Evolutionary conservation across 2,888 invertebrate species (phyloP).

Genomic region (Notodonta ziczac): DNA sequence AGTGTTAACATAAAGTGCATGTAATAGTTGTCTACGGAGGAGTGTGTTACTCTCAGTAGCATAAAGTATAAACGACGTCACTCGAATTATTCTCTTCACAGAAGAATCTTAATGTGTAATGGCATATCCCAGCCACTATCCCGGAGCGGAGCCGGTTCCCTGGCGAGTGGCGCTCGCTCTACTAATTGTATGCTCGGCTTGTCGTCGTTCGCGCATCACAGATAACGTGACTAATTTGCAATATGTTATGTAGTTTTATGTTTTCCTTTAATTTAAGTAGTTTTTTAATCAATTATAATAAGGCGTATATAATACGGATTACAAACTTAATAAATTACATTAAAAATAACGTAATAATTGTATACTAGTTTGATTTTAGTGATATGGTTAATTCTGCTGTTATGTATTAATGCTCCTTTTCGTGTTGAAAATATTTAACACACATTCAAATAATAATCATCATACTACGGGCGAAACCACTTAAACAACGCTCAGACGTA

Average conservation of each 20-base stretch:
- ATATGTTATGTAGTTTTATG: conserved; percentile 48
- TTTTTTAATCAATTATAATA: conserved; percentile 8
- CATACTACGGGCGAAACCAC: conserved; percentile 46
- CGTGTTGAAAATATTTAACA: conserved; percentile 23
- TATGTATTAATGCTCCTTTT: too few relatives aligned
- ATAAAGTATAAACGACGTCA: conserved; percentile 33
- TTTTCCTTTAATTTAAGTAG: conserved; percentile 17
- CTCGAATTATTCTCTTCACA: conserved; percentile 52
- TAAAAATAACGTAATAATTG: too few relatives aligned
- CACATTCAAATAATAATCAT: conserved; percentile 42
- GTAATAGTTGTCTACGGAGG: background rate
- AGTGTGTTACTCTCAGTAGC: conserved; percentile 17
- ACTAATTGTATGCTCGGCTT: conserved; percentile 50
- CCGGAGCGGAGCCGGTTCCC: conserved; percentile 41
- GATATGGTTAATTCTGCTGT: too few relatives aligned
- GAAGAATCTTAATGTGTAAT: conserved; percentile 58
- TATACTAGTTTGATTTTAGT: too few relatives aligned
- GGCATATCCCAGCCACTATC: conserved; percentile 56
- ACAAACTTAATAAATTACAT: too few relatives aligned
- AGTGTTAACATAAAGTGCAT: background rate
- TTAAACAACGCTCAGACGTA: conserved; percentile 53
- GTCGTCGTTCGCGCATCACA: conserved; percentile 46
- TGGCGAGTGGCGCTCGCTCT: conserved; percentile 50
- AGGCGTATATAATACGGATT: too few relatives aligned
- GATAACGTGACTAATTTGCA: conserved; percentile 62